Evolutionary conservation across 2,888 invertebrate species (phyloP), one percentile per base, ranked within the genome.

Genomic region (Podotricha telesiphe): DNA sequence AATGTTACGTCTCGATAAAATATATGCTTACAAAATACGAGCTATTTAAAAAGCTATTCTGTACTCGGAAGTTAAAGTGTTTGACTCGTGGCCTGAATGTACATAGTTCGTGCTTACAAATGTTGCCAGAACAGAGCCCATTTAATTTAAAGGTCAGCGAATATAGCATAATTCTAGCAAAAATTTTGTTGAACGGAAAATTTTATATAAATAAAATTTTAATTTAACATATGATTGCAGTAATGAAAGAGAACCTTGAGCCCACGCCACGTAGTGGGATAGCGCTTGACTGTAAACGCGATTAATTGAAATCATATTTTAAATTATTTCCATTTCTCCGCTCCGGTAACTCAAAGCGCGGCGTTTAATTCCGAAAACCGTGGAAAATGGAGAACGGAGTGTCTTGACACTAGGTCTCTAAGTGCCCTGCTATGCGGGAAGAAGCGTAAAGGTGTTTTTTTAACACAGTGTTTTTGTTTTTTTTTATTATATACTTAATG

Each of bases 71-170:
- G n/a, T 47, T 47, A 45, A 40, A 59, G 15, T n/a, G 47, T 48
- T 22, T 22, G 48, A 59, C 17, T n/a, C 63, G 45, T 47, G 58
- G 63, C 40, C 50, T 13, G 42, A 67, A 55, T 50, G 63, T 45
- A 42, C 58, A 59, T 67, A 40, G 65, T 65, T 56, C 20, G 19
- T 61, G 48, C 51, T 53, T 58, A 63, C 67, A 51, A 68, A 19
- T 47, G 61, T 28, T 71, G 68, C 70, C 70, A 70, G 58, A 71
- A 65, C 47, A 42, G 28, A 47, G 59, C 17, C 61, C 47, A 68
- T 61, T 59, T 70, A 70, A 48, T 65, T 61, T 65, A 48, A 70
- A 70, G 70, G 70, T 48, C 70, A 68, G 48, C 53, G 61, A 34
- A 45, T 20, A 53, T 61, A 47, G 61, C 45, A 34, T 56, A 56